These are phyloP conservation scores for Rhinella marina DNA, from an alignment of 2,797 vertebrate genomes.

Conservation along the genomic window DNA sequence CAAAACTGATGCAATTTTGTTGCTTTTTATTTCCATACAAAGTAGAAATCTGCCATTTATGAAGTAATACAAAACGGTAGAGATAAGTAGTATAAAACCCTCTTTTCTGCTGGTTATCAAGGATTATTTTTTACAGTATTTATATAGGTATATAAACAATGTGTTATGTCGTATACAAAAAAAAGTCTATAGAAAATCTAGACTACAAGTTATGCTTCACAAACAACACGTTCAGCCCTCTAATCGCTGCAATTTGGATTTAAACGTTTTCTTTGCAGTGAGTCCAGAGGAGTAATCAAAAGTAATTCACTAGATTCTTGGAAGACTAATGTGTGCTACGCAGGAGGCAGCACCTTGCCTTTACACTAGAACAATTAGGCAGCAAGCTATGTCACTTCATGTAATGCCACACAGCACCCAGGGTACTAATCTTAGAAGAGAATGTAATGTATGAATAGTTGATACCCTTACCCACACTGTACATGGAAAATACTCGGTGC, in stretches of 20 bases:
- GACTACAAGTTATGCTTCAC: constrained; percentile 63
- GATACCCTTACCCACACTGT: constrained; percentile 5
- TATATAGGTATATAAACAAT: constrained; percentile 65
- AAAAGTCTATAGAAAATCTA: constrained; percentile 52
- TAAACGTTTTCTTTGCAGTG: constrained; percentile 33
- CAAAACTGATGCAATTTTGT: constrained; percentile 60
- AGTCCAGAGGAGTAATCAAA: constrained; percentile 60
- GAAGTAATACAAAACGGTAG: constrained; percentile 74
- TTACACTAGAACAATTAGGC: constrained; percentile 67
- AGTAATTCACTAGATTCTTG: constrained; percentile 62
- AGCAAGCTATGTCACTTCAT: constrained; percentile 66
- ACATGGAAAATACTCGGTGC: constrained; percentile 27
- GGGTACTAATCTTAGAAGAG: constrained; percentile 41
- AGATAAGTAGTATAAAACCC: constrained; percentile 71
- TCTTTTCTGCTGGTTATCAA: constrained; percentile 63
- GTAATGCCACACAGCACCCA: constrained; percentile 37
- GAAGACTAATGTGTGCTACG: constrained; percentile 62
- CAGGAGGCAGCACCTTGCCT: constrained; percentile 68
- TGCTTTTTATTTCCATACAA: constrained; percentile 81
- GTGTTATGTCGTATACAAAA: constrained; percentile 66
- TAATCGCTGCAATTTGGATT: constrained; percentile 56
- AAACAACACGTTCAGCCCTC: constrained; percentile 65
- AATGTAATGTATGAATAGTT: constrained; percentile 39
- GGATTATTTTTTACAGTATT: constrained; percentile 66
- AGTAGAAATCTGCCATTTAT: constrained; percentile 76